phyloP scores from a whole-genome alignment of 92 coral and sea anemone species.

The Parazoanthus darwini region DNA sequence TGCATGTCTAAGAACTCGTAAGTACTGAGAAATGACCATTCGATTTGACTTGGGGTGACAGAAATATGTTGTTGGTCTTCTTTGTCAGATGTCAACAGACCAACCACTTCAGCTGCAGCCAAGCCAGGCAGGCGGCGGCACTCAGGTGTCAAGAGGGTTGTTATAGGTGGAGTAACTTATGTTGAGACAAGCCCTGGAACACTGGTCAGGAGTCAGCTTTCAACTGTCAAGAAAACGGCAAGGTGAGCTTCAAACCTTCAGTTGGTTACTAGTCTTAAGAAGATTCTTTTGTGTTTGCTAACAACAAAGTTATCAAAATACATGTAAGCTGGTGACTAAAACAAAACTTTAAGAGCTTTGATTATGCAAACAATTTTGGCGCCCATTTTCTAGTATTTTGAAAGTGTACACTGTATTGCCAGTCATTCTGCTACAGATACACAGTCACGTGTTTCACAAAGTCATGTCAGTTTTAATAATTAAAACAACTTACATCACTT shows the following conservation, averaged over 20 bases:
- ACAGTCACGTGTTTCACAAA: too few relatives aligned
- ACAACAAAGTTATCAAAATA: too few relatives aligned
- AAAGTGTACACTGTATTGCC: too few relatives aligned
- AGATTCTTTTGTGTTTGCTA: too few relatives aligned
- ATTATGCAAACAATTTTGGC: too few relatives aligned
- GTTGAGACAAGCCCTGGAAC: slow-evolving; percentile 52
- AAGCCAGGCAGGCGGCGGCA: slow-evolving; percentile 28
- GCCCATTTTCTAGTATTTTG: too few relatives aligned
- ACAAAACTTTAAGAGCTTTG: too few relatives aligned
- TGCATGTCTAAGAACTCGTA: too few relatives aligned
- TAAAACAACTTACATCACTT: too few relatives aligned
- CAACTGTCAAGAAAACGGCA: slow-evolving; percentile 40
- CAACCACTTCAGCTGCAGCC: background rate
- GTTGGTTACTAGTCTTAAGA: background rate
- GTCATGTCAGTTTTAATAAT: too few relatives aligned
- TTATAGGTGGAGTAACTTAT: slow-evolving; percentile 56
- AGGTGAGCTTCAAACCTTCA: slow-evolving; percentile 30
- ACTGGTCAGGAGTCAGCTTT: slow-evolving; percentile 49
- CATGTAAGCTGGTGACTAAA: too few relatives aligned
- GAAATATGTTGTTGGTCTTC: background rate
- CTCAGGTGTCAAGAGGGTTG: slow-evolving; percentile 40
- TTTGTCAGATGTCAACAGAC: background rate
- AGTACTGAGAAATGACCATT: background rate
- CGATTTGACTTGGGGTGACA: background rate
- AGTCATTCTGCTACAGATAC: too few relatives aligned